These are phyloP conservation scores for Picus viridis DNA, from an alignment of 2,797 vertebrate species.

Conservation along the genomic window DNA sequence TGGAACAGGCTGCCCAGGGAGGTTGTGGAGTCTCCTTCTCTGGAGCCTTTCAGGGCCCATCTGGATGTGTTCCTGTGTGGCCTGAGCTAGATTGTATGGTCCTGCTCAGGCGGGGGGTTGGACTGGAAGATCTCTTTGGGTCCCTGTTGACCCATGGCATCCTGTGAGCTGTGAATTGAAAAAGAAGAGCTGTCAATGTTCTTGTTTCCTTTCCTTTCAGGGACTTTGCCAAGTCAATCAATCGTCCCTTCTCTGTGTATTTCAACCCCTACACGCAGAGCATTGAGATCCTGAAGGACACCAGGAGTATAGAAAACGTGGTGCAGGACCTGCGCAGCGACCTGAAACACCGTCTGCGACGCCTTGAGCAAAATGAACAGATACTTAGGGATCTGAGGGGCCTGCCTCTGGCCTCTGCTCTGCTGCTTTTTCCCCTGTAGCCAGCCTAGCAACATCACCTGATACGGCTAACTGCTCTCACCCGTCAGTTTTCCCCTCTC, in stretches of 20 bases:
- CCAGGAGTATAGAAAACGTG: conserved; percentile 92
- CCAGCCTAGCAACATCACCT: conserved; percentile 18
- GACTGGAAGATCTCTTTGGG: too few species aligned
- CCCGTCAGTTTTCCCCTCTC: conserved; percentile 23
- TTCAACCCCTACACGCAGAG: conserved; percentile 98
- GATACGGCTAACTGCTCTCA: conserved; percentile 10
- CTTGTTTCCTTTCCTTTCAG: conserved; percentile 77
- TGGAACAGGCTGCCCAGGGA: too few species aligned
- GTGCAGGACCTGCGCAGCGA: conserved; percentile 94
- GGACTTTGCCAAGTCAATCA: conserved; percentile 95
- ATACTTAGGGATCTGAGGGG: conserved; percentile 90
- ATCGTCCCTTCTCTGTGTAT: conserved; percentile 94
- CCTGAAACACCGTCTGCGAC: conserved; percentile 93
- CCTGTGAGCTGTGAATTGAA: not conserved
- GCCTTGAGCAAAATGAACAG: conserved; percentile 97
- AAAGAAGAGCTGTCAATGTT: conserved; percentile 32
- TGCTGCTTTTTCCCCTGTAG: not conserved
- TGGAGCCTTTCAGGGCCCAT: too few species aligned
- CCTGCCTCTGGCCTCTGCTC: not conserved
- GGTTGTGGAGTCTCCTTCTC: too few species aligned
- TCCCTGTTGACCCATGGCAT: too few species aligned
- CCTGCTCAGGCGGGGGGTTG: too few species aligned
- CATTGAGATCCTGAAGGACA: conserved; percentile 94
- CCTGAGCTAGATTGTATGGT: too few species aligned
- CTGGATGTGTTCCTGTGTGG: too few species aligned